phyloP scores from a whole-genome alignment of 2,888 invertebrate genomes.

The Sesia apiformis region DNA sequence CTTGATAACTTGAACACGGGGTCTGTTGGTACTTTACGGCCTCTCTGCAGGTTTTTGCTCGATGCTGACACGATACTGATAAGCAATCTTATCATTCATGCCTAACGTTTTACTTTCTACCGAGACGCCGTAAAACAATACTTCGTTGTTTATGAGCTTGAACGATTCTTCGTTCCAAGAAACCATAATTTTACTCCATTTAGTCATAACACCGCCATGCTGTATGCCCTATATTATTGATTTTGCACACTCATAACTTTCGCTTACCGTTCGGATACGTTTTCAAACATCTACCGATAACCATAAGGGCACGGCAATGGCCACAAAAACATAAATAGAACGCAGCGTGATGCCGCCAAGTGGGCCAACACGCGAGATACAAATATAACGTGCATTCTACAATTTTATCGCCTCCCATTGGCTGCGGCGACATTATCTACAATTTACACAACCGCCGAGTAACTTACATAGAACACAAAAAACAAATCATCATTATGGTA shows the following conservation, averaged over 20 bases:
- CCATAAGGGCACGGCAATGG: conserved; percentile 48
- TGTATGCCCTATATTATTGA: not conserved
- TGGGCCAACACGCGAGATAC: conserved; percentile 38
- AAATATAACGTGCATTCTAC: conserved; percentile 37
- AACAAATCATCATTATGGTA: conserved; percentile 22
- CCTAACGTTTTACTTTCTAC: conserved; percentile 37
- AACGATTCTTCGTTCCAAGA: conserved; percentile 7
- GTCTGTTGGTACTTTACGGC: too few species aligned
- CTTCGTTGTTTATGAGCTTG: conserved; percentile 37
- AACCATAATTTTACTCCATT: not conserved
- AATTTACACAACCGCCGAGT: conserved; percentile 14
- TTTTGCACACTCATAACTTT: not conserved
- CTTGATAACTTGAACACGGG: too few species aligned
- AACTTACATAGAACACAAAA: conserved; percentile 12
- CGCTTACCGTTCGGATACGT: not conserved
- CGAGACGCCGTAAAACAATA: conserved; percentile 36
- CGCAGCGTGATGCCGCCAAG: conserved; percentile 45
- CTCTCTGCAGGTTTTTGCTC: not conserved
- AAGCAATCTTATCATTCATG: conserved; percentile 45
- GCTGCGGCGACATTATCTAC: conserved; percentile 26
- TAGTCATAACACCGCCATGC: not conserved
- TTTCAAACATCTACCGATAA: conserved; percentile 2
- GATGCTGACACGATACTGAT: conserved; percentile 26
- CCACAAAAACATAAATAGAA: conserved; percentile 50
- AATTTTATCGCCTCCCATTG: conserved; percentile 28